A percentile compares a stretch with the other conserved stretches of the same genome.
These are phyloP conservation scores for Merluccius polli DNA, from an alignment of 2,797 vertebrate species.

Conservation along the genomic window DNA sequence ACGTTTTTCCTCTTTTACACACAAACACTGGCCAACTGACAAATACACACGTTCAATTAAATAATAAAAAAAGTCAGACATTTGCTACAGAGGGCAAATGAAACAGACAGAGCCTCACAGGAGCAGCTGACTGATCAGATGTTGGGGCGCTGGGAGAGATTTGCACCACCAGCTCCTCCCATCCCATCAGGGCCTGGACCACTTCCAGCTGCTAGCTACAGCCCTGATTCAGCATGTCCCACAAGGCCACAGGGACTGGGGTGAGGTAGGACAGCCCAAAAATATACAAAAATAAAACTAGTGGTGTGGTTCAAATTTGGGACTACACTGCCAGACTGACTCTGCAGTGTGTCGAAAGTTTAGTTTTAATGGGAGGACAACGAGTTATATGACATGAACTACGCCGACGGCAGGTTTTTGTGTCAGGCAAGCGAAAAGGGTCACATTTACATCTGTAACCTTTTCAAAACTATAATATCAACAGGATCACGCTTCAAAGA, in stretches of 20 bases:
- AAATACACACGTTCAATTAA: background rate
- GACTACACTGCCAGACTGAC: slow-evolving; percentile 61
- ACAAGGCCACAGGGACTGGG: slow-evolving; percentile 52
- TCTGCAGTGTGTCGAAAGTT: slow-evolving; percentile 57
- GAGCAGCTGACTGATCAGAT: slow-evolving; percentile 77
- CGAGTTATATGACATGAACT: background rate
- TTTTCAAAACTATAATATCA: background rate
- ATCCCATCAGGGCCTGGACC: slow-evolving; percentile 80
- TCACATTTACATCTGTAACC: background rate
- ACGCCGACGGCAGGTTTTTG: background rate
- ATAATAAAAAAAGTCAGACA: background rate
- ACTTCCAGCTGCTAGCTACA: slow-evolving; percentile 80
- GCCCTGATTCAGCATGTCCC: slow-evolving; percentile 84
- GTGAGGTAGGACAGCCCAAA: slow-evolving; percentile 66
- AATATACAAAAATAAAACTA: slow-evolving; percentile 44
- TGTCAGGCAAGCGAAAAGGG: background rate
- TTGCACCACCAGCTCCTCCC: slow-evolving; percentile 63
- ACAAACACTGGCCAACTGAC: background rate
- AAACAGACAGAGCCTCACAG: slow-evolving; percentile 18
- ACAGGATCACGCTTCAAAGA: background rate
- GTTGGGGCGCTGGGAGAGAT: slow-evolving; percentile 60
- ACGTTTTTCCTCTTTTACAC: background rate
- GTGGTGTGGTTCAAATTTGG: slow-evolving; percentile 51
- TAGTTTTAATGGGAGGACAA: background rate
- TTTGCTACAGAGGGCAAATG: slow-evolving; percentile 8